phyloP scores from a whole-genome alignment of 2,888 invertebrate species.

The Drosophila koepferae region DNA sequence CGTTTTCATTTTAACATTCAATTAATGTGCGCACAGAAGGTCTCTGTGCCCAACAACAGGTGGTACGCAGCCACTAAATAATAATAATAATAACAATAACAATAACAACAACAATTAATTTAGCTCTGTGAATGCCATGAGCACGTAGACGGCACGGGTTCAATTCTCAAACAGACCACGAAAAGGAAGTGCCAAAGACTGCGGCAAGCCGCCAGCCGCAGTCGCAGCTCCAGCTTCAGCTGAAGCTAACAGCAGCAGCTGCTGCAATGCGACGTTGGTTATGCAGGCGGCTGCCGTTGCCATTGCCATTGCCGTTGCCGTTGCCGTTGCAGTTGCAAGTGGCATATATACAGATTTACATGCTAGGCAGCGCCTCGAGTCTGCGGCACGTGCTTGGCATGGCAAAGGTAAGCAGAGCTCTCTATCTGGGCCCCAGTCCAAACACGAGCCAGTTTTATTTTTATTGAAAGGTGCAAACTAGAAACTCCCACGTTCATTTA shows the following conservation, averaged over 20 bases:
- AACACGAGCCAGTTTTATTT: constrained; percentile 1
- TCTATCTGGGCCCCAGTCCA: neutral
- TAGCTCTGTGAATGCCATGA: constrained; percentile 53
- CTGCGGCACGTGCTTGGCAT: constrained; percentile 69
- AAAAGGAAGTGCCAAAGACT: constrained; percentile 80
- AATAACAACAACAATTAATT: constrained; percentile 77
- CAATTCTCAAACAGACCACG: constrained; percentile 73
- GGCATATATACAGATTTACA: constrained; percentile 63
- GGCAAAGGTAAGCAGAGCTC: constrained; percentile 3
- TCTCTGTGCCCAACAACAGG: constrained; percentile 57
- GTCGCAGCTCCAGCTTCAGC: neutral
- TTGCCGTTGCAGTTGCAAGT: constrained; percentile 44
- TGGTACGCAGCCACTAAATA: constrained; percentile 38
- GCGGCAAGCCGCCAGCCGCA: constrained; percentile 71
- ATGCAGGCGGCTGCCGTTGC: constrained; percentile 60
- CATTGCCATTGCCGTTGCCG: constrained; percentile 3
- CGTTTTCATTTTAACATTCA: constrained; percentile 70
- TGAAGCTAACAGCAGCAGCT: constrained; percentile 35
- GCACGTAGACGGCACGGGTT: constrained; percentile 76
- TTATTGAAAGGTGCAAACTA: constrained; percentile 68
- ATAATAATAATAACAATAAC: constrained; percentile 22
- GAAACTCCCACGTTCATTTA: constrained; percentile 79
- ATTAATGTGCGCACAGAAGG: constrained; percentile 61
- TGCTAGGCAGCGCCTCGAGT: constrained; percentile 47
- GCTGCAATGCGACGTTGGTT: constrained; percentile 43